Evolutionary conservation across 1,140 invertebrate genomes (phyloP), one percentile per base, ranked within the genome.

Genomic region (Bacillus rossius): DNA sequence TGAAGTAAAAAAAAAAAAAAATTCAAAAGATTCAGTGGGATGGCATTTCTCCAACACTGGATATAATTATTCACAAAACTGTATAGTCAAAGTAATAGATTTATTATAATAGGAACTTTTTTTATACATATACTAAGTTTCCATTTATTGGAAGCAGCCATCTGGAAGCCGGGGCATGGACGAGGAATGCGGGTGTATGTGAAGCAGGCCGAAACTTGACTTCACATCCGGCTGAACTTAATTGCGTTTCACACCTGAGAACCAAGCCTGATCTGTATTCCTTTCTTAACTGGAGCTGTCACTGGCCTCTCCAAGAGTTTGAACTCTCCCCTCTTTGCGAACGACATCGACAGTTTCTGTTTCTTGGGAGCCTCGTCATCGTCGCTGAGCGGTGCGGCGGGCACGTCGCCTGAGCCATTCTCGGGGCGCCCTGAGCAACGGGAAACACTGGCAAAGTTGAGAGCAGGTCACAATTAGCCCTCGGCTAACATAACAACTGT

Each of bases 361-460:
- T 40, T 55, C 22, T 55, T 55, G 16, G 40, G 37, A 2, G 16
- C 10, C 8, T 55, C 53, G 25, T 55, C 53, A 14, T 40, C 40
- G 19, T 41, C 53, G 17, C 26, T 49, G 47, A n/a, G 22, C 20
- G 47, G 22, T 25, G 47, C 14, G 25, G 53, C 53, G 7, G 29
- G 29, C 29, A 34, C 29, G 10, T 55, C 53, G 43, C 25, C 53
- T 47, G 49, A 40, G n/a, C 55, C 55, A 57, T 57, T 54, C 22
- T 59, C 26, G 8, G 61, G 49, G 14, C 58, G 55, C 53, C 53
- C 61, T 62, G 53, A 49, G 56, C 49, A 50, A 62, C 53, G 61
- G 55, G 57, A 62, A 62, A 62, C 60, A 61, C 61, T 62, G 61
- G 52, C 61, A 59, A 62, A 56, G 51, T 55, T 62, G 58, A 62